Conservation (phyloP, 2,113 vertebrate species). For the Oryzias curvinotus region DNA sequence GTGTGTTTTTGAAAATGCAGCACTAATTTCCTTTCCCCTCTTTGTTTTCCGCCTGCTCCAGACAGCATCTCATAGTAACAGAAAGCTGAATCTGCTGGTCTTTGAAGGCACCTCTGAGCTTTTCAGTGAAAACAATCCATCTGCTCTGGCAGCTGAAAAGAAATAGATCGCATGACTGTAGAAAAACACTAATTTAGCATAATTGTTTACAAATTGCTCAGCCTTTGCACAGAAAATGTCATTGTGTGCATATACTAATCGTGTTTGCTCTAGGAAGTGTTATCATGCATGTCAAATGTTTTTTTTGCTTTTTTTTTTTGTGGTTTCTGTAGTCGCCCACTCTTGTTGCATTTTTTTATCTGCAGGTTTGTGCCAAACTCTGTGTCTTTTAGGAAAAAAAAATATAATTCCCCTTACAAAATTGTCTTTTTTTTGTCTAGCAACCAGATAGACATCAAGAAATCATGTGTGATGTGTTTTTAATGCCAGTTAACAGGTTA, state of each 20-base stretch:
- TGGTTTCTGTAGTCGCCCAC: neutral
- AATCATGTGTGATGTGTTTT: neutral
- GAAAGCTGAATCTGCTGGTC: slow-evolving; percentile 19
- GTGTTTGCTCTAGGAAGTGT: neutral
- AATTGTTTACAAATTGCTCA: slow-evolving; percentile 18
- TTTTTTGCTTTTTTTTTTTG: slow-evolving; percentile 9
- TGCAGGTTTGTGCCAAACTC: no score
- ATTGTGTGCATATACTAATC: slow-evolving; percentile 14
- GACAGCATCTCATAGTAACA: slow-evolving; percentile 28
- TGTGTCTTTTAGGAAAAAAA: no score
- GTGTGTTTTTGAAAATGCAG: slow-evolving; percentile 9
- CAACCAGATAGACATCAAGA: no score
- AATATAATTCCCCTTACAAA: no score
- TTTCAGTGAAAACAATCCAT: slow-evolving; percentile 20
- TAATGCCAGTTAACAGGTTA: slow-evolving; percentile 60
- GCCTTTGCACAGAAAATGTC: neutral
- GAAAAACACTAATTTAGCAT: neutral
- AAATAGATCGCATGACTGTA: slow-evolving; percentile 18
- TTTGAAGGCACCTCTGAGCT: neutral
- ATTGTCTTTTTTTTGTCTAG: no score
- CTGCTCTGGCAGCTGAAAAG: slow-evolving; percentile 15
- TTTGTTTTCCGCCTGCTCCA: slow-evolving; percentile 26
- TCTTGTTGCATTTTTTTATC: neutral
- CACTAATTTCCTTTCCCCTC: slow-evolving; percentile 23
- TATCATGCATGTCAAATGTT: neutral